These are phyloP conservation scores for Rhogogaster chlorosoma DNA, from an alignment of 2,888 invertebrate species.

Conservation along the genomic window DNA sequence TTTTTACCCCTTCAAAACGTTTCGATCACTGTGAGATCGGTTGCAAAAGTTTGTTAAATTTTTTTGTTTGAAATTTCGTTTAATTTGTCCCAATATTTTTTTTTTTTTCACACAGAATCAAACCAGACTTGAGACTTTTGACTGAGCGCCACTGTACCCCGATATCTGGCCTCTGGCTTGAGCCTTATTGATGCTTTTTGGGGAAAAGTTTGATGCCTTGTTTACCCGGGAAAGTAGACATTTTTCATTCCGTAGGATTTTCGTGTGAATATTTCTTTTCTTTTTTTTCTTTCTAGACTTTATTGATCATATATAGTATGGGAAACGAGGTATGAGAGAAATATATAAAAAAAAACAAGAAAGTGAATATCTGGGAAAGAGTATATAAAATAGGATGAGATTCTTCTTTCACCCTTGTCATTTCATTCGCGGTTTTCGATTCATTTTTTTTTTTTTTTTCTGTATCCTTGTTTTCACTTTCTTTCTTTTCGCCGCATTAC, in stretches of 20 bases:
- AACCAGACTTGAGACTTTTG: neutral
- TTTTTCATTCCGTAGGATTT: slow-evolving; percentile 39
- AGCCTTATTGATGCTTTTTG: slow-evolving; percentile 64
- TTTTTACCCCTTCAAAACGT: too few relatives aligned
- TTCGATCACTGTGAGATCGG: neutral
- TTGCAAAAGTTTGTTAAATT: neutral
- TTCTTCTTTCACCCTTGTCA: neutral
- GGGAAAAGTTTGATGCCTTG: slow-evolving; percentile 60
- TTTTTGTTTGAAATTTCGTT: neutral
- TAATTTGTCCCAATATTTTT: neutral
- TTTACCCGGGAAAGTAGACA: slow-evolving; percentile 56
- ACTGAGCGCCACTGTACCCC: slow-evolving; percentile 19
- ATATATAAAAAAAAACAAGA: too few relatives aligned
- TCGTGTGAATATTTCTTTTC: neutral
- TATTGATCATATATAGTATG: neutral
- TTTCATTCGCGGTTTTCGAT: too few relatives aligned
- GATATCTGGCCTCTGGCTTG: neutral
- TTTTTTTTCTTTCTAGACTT: neutral
- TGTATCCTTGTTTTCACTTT: neutral
- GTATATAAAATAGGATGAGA: slow-evolving; percentile 47
- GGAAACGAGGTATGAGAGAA: too few relatives aligned
- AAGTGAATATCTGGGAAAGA: slow-evolving; percentile 62
- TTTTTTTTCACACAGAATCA: neutral
- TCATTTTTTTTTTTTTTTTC: neutral
- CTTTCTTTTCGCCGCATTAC: neutral